Evolutionary conservation across 2,113 vertebrate species (phyloP).

Genomic region (Drymodes brunneopygia): DNA sequence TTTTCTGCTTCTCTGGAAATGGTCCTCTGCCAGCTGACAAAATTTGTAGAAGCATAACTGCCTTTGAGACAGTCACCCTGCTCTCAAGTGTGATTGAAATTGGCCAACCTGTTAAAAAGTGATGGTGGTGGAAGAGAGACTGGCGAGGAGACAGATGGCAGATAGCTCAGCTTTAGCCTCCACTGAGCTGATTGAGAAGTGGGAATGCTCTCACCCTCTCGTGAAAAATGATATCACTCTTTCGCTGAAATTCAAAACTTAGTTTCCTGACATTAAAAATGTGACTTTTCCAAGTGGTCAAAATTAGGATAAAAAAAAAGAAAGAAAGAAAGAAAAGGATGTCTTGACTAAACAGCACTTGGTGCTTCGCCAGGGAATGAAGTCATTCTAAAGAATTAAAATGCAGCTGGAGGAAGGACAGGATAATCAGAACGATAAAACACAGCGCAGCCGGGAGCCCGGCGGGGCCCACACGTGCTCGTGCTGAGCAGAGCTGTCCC

Average conservation of each 20-base stretch:
- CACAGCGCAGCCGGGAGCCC: neutral
- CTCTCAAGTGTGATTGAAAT: slow-evolving; percentile 3
- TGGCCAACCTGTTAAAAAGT: slow-evolving; percentile 34
- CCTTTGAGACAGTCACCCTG: neutral
- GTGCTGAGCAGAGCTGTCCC: accelerated
- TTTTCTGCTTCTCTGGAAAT: neutral
- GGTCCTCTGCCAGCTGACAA: neutral
- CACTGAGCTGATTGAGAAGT: slow-evolving; percentile 35
- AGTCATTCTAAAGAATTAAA: neutral
- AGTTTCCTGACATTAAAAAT: slow-evolving; percentile 27
- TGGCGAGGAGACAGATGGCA: slow-evolving; percentile 58
- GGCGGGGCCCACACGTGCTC: neutral
- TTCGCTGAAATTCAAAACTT: slow-evolving; percentile 3
- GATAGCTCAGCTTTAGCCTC: slow-evolving; percentile 51
- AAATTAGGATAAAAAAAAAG: neutral
- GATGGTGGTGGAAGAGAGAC: slow-evolving; percentile 15
- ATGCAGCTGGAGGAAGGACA: slow-evolving; percentile 15
- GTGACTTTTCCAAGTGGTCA: slow-evolving; percentile 36
- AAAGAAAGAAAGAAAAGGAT: neutral
- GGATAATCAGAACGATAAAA: slow-evolving; percentile 10
- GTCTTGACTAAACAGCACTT: slow-evolving; percentile 11
- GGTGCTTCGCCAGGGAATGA: neutral
- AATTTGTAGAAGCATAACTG: neutral
- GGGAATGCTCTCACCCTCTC: slow-evolving; percentile 44
- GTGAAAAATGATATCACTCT: slow-evolving; percentile 34